Evolutionary conservation across 2,113 vertebrate genomes (phyloP).

Genomic region (Peucedramus taeniatus): DNA sequence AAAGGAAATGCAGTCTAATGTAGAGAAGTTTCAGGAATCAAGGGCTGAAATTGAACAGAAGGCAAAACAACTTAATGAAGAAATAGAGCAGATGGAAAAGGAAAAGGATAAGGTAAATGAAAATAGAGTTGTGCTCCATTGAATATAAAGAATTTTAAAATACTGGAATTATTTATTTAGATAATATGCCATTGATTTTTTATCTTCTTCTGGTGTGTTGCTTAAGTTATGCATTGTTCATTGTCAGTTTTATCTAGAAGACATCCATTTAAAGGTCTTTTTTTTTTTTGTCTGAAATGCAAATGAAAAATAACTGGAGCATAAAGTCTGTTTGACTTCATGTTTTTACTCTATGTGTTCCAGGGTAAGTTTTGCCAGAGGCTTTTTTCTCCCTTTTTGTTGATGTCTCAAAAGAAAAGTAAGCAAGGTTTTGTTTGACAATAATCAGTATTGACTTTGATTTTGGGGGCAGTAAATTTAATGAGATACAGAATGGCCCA

Average conservation of each 20-base stretch:
- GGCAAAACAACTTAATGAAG: conserved; percentile 74
- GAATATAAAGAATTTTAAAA: not conserved
- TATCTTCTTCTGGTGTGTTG: not conserved
- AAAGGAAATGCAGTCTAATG: conserved; percentile 78
- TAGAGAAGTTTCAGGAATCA: conserved; percentile 74
- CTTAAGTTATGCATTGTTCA: not conserved
- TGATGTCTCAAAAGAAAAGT: not conserved
- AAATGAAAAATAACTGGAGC: not conserved
- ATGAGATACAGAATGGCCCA: not conserved
- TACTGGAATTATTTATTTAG: not conserved
- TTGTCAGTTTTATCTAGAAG: not conserved
- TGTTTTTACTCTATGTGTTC: not conserved
- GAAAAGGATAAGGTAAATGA: conserved; percentile 81
- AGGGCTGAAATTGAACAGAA: conserved; percentile 77
- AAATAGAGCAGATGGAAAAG: conserved; percentile 84
- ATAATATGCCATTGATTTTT: not conserved
- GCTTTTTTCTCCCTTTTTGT: not conserved
- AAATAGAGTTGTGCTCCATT: not conserved
- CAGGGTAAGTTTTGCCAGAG: not conserved
- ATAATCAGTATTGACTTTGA: not conserved
- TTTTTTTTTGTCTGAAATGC: not conserved
- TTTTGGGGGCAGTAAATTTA: not conserved
- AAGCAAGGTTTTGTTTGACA: not conserved
- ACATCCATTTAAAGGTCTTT: not conserved
- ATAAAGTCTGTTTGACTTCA: not conserved